Percentiles rank a stretch among this genome's conserved stretches.
These are phyloP conservation scores for Malthinus seriepunctatus DNA, from an alignment of 2,888 invertebrate species.

Conservation along the genomic window DNA sequence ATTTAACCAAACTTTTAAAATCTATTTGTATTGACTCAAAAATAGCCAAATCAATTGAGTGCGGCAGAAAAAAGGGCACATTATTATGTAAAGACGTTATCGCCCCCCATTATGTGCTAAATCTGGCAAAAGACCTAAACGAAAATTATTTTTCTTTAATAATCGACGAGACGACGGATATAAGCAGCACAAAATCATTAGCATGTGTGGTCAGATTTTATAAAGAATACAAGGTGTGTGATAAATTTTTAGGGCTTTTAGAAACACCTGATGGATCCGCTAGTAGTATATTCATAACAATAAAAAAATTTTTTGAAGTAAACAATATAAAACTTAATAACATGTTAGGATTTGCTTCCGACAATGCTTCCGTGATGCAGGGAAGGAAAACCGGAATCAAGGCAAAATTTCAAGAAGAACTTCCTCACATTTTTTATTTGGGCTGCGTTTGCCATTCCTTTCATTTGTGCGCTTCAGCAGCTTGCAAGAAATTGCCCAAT, in stretches of 20 bases:
- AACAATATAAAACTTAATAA: background rate
- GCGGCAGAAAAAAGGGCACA: background rate
- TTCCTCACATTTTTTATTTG: background rate
- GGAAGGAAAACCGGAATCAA: background rate
- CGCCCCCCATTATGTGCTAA: background rate
- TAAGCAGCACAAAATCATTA: background rate
- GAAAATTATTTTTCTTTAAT: background rate
- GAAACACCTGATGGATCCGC: background rate
- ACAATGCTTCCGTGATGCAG: background rate
- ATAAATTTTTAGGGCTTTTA: background rate
- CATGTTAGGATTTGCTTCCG: background rate
- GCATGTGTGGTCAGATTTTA: background rate
- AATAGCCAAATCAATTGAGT: conserved; percentile 33
- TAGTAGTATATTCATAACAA: too few relatives aligned
- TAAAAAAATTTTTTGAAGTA: background rate
- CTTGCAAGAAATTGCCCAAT: background rate
- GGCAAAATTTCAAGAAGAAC: background rate
- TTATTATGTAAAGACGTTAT: background rate
- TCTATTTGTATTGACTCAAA: conserved; percentile 30
- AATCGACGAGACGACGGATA: background rate
- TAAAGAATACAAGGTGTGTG: background rate
- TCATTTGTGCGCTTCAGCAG: background rate
- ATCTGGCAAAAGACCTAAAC: background rate
- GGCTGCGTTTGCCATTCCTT: background rate
- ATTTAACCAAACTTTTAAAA: background rate